Evolutionary conservation across 2,797 vertebrate species (phyloP), one percentile per base, ranked within the genome.

Genomic region (Tapirus indicus): DNA sequence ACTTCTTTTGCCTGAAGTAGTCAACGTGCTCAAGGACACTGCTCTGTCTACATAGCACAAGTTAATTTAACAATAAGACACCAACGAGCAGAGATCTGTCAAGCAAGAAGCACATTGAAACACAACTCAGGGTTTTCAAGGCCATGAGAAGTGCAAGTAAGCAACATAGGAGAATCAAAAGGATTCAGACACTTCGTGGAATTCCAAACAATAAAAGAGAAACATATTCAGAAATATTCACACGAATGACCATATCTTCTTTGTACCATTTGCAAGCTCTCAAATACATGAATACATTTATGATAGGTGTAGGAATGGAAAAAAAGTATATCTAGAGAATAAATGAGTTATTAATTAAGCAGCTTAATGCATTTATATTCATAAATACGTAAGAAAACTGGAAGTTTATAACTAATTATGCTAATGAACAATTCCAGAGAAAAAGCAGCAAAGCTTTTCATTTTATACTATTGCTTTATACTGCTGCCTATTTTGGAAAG

Each of bases 181-280:
- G 44, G 49, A 91, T 75, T 74, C 35, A 47, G 69, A 86, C 11
- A 66, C 38, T 80, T 66, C 35, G 44, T 14, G 27, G 54, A 85
- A 94, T 84, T 69, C 1, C 8, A 88, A 91, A 96, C 56, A 88
- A 93, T 47, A 71, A 89, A 75, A 96, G 58, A 93, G 38, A 83
- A 96, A 87, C 92, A 88, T 71, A 90, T 58, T 94, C 17, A 92
- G 52, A 93, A 95, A 89, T 79, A 95, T 27, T 82, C 68, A 41
- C 9, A 68, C 6, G 72, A 93, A 94, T 38, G 44, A 78, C 44
- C 25, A 89, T 66, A 90, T 62, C 27, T 66, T 58, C 13, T 86
- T 2, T 93, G 54, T 91, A 78, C 88, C 62, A 96, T 89, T 88
- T 85, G 58, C 44, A 93, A 94, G 56, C 27, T 89, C 78, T 62